A percentile compares a stretch with the other conserved stretches of the same genome.
phyloP scores from a whole-genome alignment of 1,140 invertebrate genomes.

The Episyrphus balteatus region DNA sequence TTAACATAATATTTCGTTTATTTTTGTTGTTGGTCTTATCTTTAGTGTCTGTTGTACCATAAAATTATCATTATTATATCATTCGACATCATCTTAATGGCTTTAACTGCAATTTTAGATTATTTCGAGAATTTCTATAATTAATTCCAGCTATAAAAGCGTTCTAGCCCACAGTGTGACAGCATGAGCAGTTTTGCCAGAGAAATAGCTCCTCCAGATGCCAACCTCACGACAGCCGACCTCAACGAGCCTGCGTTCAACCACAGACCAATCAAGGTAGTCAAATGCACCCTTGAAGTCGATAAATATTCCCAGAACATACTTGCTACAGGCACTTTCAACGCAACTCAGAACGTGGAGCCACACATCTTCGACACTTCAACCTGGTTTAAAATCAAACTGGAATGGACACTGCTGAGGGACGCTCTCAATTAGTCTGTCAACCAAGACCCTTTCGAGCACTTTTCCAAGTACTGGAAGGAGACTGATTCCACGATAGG shows the following conservation, averaged over 20 bases:
- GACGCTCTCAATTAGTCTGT: conserved; percentile 1
- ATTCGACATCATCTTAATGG: too few species aligned
- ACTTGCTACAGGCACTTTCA: conserved; percentile 3
- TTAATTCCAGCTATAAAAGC: too few species aligned
- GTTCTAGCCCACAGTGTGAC: too few species aligned
- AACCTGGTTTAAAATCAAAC: conserved; percentile 2
- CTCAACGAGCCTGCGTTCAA: background rate
- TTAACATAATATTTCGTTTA: too few species aligned
- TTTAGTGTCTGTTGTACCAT: too few species aligned
- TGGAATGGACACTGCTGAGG: background rate
- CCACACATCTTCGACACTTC: conserved; percentile 3
- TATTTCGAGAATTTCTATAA: too few species aligned
- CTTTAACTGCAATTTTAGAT: too few species aligned
- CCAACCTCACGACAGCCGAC: background rate
- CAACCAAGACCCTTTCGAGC: conserved; percentile 16
- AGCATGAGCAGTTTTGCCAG: too few species aligned
- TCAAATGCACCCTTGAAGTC: conserved; percentile 5
- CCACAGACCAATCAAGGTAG: background rate
- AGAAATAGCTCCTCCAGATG: too few species aligned
- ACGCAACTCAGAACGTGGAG: background rate
- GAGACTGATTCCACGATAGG: conserved; percentile 23
- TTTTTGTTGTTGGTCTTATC: too few species aligned
- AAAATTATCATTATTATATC: too few species aligned
- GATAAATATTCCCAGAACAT: conserved; percentile 5
- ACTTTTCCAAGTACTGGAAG: conserved; percentile 19